Conservation (phyloP, 92 coral and sea anemone species). For the Pocillopora grandis region DNA sequence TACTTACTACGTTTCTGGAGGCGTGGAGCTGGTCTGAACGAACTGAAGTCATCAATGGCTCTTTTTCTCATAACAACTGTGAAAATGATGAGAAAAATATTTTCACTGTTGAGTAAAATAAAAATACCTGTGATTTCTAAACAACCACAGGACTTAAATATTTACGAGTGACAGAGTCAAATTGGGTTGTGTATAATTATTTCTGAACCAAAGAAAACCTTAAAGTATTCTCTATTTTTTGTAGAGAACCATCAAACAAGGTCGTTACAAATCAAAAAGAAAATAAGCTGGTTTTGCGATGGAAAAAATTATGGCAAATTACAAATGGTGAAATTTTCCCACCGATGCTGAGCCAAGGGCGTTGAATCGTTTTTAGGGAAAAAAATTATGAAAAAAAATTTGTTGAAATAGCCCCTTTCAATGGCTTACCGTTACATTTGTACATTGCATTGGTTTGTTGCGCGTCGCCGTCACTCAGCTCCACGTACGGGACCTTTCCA, state of each 20-base stretch:
- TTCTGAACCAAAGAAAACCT: no score
- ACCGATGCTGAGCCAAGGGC: neutral
- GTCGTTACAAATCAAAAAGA: no score
- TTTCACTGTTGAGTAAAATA: neutral
- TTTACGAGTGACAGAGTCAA: no score
- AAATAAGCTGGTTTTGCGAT: neutral
- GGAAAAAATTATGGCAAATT: neutral
- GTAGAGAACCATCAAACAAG: no score
- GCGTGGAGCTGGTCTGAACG: slow-evolving; percentile 57
- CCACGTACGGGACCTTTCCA: slow-evolving; percentile 66
- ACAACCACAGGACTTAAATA: no score
- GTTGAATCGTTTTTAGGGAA: neutral
- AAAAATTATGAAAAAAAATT: neutral
- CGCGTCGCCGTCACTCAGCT: slow-evolving; percentile 63
- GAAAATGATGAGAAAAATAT: neutral
- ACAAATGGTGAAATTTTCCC: neutral
- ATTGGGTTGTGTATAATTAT: no score
- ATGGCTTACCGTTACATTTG: slow-evolving; percentile 55
- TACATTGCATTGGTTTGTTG: slow-evolving; percentile 70
- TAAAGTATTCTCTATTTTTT: no score
- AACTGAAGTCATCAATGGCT: slow-evolving; percentile 50
- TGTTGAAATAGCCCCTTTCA: neutral
- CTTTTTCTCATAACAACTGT: slow-evolving; percentile 58
- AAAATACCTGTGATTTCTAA: no score
- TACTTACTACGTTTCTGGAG: slow-evolving; percentile 57